phyloP scores from a whole-genome alignment of 1,140 invertebrate species.

The Pachypsylla venusta region DNA sequence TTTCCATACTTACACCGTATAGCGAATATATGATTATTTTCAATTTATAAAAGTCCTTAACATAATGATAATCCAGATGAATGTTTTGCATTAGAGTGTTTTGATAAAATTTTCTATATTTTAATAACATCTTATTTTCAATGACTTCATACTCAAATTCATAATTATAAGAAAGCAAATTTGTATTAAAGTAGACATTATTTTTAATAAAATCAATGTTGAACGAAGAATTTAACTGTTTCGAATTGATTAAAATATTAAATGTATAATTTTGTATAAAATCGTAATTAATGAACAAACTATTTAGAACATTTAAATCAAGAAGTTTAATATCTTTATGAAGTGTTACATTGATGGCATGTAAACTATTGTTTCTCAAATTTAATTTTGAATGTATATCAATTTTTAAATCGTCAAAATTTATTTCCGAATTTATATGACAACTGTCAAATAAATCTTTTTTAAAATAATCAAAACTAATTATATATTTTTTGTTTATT shows the following conservation, averaged over 20 bases:
- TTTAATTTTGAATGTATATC: neutral
- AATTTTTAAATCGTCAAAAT: neutral
- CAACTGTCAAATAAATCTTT: neutral
- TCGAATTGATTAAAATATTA: neutral
- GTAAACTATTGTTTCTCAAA: neutral
- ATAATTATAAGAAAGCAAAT: neutral
- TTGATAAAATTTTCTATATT: neutral
- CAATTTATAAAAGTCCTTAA: neutral
- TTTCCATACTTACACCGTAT: neutral
- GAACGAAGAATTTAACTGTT: neutral
- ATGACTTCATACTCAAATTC: slow-evolving; percentile 1
- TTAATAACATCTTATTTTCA: neutral
- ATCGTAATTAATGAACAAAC: neutral
- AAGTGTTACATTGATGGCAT: neutral
- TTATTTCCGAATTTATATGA: neutral
- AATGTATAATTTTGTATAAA: neutral
- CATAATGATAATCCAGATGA: neutral
- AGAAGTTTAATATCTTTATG: neutral
- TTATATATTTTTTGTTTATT: neutral
- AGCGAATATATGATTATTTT: neutral
- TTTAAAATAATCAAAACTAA: neutral
- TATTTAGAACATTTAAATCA: neutral
- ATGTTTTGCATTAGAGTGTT: neutral
- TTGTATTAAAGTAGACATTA: neutral
- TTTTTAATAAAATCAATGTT: neutral